Evolutionary conservation across 2,888 invertebrate species (phyloP).

Genomic region (Drosophila buzzatii): DNA sequence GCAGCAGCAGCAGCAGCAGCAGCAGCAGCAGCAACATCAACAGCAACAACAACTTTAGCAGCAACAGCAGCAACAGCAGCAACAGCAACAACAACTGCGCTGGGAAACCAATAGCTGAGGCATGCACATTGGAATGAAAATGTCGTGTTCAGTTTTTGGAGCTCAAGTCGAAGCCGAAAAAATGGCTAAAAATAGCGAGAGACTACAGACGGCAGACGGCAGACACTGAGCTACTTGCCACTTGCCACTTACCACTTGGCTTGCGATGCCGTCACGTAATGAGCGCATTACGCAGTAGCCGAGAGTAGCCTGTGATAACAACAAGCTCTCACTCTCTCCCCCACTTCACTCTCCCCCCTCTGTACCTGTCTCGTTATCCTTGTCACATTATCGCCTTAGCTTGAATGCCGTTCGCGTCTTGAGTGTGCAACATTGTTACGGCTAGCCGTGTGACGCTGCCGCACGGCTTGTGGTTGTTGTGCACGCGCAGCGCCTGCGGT

Average conservation of each 20-base stretch:
- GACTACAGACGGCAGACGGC: not conserved
- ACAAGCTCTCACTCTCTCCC: constrained; percentile 39
- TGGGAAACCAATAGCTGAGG: constrained; percentile 56
- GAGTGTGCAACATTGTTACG: constrained; percentile 77
- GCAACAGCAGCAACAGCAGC: not conserved
- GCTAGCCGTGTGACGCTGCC: constrained; percentile 48
- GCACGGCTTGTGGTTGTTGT: constrained; percentile 57
- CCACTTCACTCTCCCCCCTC: not conserved
- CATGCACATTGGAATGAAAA: constrained; percentile 72
- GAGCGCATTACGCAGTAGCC: constrained; percentile 74
- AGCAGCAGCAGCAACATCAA: constrained; percentile 13
- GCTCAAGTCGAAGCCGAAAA: constrained; percentile 54
- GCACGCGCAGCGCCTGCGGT: constrained; percentile 73
- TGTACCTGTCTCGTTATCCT: constrained; percentile 70
- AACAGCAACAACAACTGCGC: constrained; percentile 10
- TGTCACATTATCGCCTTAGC: constrained; percentile 81
- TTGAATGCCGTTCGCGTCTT: constrained; percentile 71
- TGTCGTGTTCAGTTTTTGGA: constrained; percentile 57
- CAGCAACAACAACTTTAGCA: not conserved
- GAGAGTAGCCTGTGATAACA: constrained; percentile 58
- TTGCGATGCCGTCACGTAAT: constrained; percentile 75
- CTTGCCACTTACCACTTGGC: constrained; percentile 53
- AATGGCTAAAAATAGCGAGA: constrained; percentile 22
- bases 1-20: too few species aligned
- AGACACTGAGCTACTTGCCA: constrained; percentile 47